phyloP scores from a whole-genome alignment of 2,113 vertebrate genomes.

The Odontophorus gujanensis region DNA sequence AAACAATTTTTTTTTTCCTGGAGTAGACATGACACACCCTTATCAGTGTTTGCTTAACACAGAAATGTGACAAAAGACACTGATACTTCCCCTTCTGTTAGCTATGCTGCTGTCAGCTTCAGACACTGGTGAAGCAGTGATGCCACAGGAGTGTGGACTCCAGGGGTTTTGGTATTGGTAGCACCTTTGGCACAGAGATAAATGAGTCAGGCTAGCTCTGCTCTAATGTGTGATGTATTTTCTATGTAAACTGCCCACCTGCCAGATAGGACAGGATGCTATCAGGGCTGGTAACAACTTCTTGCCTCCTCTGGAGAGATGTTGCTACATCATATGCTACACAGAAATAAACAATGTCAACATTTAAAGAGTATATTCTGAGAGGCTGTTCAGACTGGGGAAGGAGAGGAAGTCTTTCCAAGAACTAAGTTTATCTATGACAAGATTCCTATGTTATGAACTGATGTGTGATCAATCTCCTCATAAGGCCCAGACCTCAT shows the following conservation, averaged over 20 bases:
- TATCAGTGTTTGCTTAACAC: not conserved
- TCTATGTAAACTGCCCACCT: not conserved
- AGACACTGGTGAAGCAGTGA: not conserved
- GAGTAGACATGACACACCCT: not conserved
- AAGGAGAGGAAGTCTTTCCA: not conserved
- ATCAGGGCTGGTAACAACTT: not conserved
- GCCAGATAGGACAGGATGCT: accelerated
- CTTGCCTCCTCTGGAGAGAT: not conserved
- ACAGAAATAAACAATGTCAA: not conserved
- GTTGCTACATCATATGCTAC: not conserved
- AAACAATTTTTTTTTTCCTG: not conserved
- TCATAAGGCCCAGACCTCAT: not conserved
- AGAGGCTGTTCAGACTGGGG: not conserved
- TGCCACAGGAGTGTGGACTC: accelerated
- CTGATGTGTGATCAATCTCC: not conserved
- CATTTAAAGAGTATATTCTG: not conserved
- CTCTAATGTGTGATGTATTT: not conserved
- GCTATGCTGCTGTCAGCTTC: not conserved
- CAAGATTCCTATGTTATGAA: not conserved
- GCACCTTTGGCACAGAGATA: not conserved
- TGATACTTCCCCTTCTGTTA: not conserved
- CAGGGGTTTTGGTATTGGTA: not conserved
- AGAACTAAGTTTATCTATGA: not conserved
- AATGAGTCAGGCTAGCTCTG: not conserved
- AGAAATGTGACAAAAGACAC: not conserved